Percentiles rank a stretch among this genome's conserved stretches.
These are phyloP conservation scores for Ptychochromis oligacanthus DNA, from an alignment of 2,113 vertebrate species.

Conservation along the genomic window DNA sequence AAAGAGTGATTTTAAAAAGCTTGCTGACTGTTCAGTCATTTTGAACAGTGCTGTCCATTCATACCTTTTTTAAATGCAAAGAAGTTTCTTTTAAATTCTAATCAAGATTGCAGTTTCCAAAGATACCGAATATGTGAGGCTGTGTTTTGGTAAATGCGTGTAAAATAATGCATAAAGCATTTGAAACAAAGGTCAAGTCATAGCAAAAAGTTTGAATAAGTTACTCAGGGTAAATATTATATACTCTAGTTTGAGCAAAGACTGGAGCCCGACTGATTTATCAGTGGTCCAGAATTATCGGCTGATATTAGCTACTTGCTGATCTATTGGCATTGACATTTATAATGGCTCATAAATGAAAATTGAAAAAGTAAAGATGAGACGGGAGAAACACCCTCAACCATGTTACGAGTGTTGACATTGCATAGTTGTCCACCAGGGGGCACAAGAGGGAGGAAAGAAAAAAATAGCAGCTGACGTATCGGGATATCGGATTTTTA, in stretches of 20 bases:
- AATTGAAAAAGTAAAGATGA: not conserved
- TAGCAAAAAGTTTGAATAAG: not conserved
- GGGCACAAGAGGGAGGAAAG: too few relatives aligned
- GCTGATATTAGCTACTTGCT: not conserved
- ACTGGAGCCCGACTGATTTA: not conserved
- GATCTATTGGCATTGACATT: not conserved
- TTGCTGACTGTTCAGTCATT: not conserved
- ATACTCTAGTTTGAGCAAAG: not conserved
- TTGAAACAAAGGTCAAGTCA: not conserved
- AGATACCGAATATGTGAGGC: not conserved
- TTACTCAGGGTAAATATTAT: not conserved
- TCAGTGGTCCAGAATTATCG: not conserved
- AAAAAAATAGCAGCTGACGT: too few relatives aligned
- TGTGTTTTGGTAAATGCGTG: not conserved
- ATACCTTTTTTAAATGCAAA: not conserved
- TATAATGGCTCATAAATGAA: not conserved
- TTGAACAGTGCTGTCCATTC: not conserved
- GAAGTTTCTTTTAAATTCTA: not conserved
- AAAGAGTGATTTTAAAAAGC: not conserved
- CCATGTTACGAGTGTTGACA: not conserved
- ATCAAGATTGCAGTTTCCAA: not conserved
- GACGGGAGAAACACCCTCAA: not conserved
- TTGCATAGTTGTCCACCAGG: not conserved
- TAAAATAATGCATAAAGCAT: not conserved
- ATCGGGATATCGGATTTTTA: too few relatives aligned